Evolutionary conservation across 2,797 vertebrate genomes (phyloP), one percentile per base, ranked within the genome.

Genomic region (Silurus lanzhouensis): DNA sequence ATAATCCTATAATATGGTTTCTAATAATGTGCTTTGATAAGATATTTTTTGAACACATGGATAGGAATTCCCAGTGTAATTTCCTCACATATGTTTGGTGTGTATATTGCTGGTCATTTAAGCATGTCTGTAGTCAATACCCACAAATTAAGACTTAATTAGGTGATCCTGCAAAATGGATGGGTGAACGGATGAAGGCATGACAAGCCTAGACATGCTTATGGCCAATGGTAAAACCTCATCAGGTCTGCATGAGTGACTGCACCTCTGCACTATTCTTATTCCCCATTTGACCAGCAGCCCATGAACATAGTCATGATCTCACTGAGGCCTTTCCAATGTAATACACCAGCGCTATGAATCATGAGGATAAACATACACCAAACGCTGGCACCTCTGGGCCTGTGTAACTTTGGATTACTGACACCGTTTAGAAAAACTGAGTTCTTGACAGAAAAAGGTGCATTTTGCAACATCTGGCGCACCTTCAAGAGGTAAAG

Each of bases 241-340:
- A 75, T 82, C 74, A 87, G 48, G 15, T 78, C 27, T 25, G 64
- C 27, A 27, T 70, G 22, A 58, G 68, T 27, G 70, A 57, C 74
- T 81, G 76, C 77, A 79, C 58, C 31, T 71, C 48, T 52, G 48
- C 79, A 52, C 80, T 46, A 80, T 55, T 87, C 86, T 83, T 83
- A 82, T 52, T 82, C 84, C 83, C n/a, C 75, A 86, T 77, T 86
- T 63, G 79, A 84, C 68, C 72, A 81, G 48, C 85, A 84, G 68
- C 83, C 87, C 80, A 67, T 64, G 48, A 58, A 68, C 58, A 57
- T 27, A 70, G 58, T 55, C 76, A 83, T 90, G 89, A 91, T 70
- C 87, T 90, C 91, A 88, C 67, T 70, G 55, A 74, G 67, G 78
- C 83, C 85, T 89, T 89, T 88, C 83, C 83, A 74, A 44, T 81